These are phyloP conservation scores for Momotus momota DNA, from an alignment of 2,797 vertebrate species.

Conservation along the genomic window DNA sequence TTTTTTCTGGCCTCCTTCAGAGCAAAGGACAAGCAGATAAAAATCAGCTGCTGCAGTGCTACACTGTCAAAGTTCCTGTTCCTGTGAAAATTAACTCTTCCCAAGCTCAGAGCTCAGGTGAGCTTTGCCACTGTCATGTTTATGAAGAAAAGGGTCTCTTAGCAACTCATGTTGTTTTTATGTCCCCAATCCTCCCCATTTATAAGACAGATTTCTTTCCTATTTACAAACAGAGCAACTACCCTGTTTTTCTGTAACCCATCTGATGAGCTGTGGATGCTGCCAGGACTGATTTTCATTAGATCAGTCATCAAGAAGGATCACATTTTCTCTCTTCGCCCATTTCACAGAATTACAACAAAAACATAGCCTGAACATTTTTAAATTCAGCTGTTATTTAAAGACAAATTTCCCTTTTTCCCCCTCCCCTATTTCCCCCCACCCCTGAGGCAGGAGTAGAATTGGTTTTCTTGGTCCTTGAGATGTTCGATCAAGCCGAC, in stretches of 20 bases:
- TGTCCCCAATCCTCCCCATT: not conserved
- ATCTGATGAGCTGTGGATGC: not conserved
- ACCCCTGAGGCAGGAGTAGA: not conserved
- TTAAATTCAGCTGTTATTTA: constrained; percentile 12
- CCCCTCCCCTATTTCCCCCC: rapidly evolving
- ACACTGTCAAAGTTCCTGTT: constrained; percentile 35
- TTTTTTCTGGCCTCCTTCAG: constrained; percentile 40
- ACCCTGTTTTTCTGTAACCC: constrained; percentile 24
- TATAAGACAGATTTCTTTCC: not conserved
- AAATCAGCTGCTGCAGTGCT: constrained; percentile 48
- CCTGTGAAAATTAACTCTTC: constrained; percentile 54
- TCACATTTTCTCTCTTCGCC: not conserved
- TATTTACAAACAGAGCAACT: constrained; percentile 27
- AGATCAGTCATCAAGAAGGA: constrained; percentile 27
- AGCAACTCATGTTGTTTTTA: not conserved
- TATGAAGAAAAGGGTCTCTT: not conserved
- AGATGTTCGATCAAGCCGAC: not conserved
- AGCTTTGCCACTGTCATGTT: not conserved
- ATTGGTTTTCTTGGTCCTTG: not conserved
- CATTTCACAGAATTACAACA: not conserved
- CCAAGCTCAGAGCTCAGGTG: not conserved
- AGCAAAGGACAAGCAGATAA: constrained; percentile 65
- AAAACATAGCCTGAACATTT: not conserved
- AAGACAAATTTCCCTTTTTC: not conserved
- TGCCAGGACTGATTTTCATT: constrained; percentile 20